Base-by-base conservation (phyloP, 2,888 invertebrate species). In the Trissolcus japonicus region DNA sequence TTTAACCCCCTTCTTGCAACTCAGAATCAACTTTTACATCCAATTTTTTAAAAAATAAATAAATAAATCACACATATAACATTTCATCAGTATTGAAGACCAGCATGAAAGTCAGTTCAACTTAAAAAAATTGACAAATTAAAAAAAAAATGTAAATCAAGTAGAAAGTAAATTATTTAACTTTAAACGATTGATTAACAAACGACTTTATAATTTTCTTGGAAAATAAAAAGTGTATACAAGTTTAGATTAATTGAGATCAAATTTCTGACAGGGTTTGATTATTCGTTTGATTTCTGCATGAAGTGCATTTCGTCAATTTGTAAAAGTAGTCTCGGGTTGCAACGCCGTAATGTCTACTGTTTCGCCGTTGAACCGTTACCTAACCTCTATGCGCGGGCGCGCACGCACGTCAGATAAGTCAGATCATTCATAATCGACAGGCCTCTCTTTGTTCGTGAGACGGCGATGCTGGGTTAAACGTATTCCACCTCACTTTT, bases 351-450 rank as follows among this genome's bases (percentile, higher is more conserved):
- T 81, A 84, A 85, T 86, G 85, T 85, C 86, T 83, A 83, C 85
- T 83, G 84, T 85, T 84, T 83, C 83, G 82, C 82, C 80, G 82
- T 79, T 61, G 75, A 80, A 87, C 87, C 87, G 87, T 87, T 87
- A 87, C 81, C 87, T 87, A 87, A 87, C 87, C 87, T 87, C 83
- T 79, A 75, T 71, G 73, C 65, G 62, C 65, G 59, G 55, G 59
- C 62, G 68, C 72, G 51, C 68, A 69, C 76, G 68, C 71, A 71
- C 76, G 61, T 63, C 62, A 13, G 53, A 74, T 74, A 67, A 67
- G 21, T 43, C 62, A 48, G 61, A 60, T 73, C 73, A 66, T 69
- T 66, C 66, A 66, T 67, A 60, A 67, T 66, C 73, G 73, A 67
- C 74, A 65, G 57, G n/a, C n/a, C n/a, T 16, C 50, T 61, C 67